A percentile compares a stretch with the other conserved stretches of the same genome.
Evolutionary conservation across 2,888 invertebrate species (phyloP).

Genomic region (Apodemia duryi): DNA sequence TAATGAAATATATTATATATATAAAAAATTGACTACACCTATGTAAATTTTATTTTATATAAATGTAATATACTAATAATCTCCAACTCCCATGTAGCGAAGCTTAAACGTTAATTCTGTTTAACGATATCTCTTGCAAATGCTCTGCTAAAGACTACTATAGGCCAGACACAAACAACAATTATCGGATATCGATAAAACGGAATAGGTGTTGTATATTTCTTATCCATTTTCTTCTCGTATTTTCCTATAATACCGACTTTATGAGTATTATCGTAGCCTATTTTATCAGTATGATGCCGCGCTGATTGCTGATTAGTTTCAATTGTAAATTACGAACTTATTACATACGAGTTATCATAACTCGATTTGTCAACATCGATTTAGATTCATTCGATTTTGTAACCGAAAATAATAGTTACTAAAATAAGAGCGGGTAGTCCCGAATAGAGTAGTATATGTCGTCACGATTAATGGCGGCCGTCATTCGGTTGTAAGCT

Average conservation of each 20-base stretch:
- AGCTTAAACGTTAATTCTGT: neutral
- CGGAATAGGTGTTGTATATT: neutral
- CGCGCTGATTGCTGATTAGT: too few species aligned
- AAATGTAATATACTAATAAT: neutral
- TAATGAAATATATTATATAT: too few species aligned
- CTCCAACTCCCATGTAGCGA: neutral
- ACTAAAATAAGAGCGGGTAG: too few species aligned
- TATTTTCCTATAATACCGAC: neutral
- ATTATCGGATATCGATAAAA: constrained; percentile 1
- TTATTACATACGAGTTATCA: too few species aligned
- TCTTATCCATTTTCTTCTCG: neutral
- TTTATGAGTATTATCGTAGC: neutral
- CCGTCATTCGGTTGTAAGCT: too few species aligned
- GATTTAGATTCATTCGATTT: too few species aligned
- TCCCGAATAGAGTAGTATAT: too few species aligned
- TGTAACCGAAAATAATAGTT: too few species aligned
- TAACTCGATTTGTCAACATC: too few species aligned
- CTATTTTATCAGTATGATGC: too few species aligned
- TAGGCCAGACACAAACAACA: neutral
- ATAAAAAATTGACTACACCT: neutral
- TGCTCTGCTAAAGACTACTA: neutral
- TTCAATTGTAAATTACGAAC: too few species aligned
- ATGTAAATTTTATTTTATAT: neutral
- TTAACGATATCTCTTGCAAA: neutral
- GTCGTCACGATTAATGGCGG: too few species aligned